Conservation (phyloP, 2,797 vertebrate species). For the Tiaroga cobitis region DNA sequence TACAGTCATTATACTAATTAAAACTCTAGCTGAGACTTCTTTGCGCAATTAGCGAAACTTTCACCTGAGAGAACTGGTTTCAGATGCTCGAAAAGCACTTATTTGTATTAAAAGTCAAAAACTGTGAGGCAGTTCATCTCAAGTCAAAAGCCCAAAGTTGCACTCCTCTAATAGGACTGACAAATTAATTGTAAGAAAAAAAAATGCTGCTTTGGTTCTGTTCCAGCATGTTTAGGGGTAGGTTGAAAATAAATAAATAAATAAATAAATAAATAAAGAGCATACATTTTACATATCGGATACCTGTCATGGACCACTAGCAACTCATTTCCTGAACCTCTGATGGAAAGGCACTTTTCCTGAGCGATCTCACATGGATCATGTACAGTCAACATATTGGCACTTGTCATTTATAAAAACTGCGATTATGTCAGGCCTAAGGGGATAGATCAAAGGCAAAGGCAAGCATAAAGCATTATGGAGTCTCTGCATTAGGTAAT, state of each 20-base stretch:
- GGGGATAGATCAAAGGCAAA: conserved; percentile 51
- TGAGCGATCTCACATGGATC: conserved; percentile 73
- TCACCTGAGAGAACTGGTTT: conserved; percentile 46
- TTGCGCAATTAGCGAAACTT: conserved; percentile 49
- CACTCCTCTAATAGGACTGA: conserved; percentile 70
- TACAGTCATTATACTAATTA: conserved; percentile 59
- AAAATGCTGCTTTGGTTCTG: conserved; percentile 60
- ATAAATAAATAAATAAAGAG: conserved; percentile 67
- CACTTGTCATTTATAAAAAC: conserved; percentile 82
- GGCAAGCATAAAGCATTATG: conserved; percentile 37
- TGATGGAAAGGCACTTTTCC: conserved; percentile 79
- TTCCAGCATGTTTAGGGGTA: conserved; percentile 62
- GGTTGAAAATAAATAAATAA: conserved; percentile 72
- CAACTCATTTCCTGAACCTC: conserved; percentile 62
- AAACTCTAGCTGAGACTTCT: conserved; percentile 43
- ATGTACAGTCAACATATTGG: conserved; percentile 73
- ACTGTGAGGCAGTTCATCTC: conserved; percentile 74
- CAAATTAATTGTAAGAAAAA: conserved; percentile 68
- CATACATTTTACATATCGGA: conserved; percentile 79
- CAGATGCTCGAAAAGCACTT: conserved; percentile 70
- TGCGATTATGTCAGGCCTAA: conserved; percentile 65
- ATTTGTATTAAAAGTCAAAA: conserved; percentile 79
- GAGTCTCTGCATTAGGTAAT: conserved; percentile 47
- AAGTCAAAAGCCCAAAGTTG: conserved; percentile 62
- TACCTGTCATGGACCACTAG: conserved; percentile 71